phyloP scores from a whole-genome alignment of 1,140 invertebrate genomes.

The Hypsibius dujardini region DNA sequence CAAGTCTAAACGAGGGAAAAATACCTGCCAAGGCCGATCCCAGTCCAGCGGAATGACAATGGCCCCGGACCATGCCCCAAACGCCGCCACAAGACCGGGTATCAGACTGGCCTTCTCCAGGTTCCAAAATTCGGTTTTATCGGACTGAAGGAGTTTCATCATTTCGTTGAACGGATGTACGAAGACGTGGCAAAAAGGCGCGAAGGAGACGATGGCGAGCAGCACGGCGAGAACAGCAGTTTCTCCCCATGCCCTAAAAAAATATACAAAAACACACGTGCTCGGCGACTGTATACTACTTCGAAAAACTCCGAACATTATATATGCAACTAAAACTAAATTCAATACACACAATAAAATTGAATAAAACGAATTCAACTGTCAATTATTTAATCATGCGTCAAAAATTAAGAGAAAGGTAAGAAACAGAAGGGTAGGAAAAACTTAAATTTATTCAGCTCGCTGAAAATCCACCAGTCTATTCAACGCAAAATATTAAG shows the following conservation, averaged over 20 bases:
- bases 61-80: slow-evolving; percentile 71
- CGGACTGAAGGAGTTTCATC: slow-evolving; percentile 19
- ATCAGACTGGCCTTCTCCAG: slow-evolving; percentile 27
- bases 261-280: slow-evolving; percentile 16
- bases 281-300: no score
- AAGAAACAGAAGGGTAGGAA: no score
- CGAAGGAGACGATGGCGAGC: slow-evolving; percentile 45
- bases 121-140: slow-evolving; percentile 26
- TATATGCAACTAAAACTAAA: no score
- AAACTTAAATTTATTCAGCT: no score
- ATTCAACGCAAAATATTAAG: no score
- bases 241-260: slow-evolving; percentile 31
- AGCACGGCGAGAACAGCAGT: slow-evolving; percentile 51
- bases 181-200: slow-evolving; percentile 43
- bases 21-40: slow-evolving; percentile 64
- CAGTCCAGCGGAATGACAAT: slow-evolving; percentile 75
- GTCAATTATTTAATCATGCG: no score
- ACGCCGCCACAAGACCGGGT: slow-evolving; percentile 34
- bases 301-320: no score
- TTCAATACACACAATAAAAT: no score
- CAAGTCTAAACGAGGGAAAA: no score
- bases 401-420: no score
- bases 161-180: slow-evolving; percentile 21
- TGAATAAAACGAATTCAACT: no score
- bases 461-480: no score